phyloP scores from a whole-genome alignment of 2,113 vertebrate genomes.

The Trematomus loennbergii region DNA sequence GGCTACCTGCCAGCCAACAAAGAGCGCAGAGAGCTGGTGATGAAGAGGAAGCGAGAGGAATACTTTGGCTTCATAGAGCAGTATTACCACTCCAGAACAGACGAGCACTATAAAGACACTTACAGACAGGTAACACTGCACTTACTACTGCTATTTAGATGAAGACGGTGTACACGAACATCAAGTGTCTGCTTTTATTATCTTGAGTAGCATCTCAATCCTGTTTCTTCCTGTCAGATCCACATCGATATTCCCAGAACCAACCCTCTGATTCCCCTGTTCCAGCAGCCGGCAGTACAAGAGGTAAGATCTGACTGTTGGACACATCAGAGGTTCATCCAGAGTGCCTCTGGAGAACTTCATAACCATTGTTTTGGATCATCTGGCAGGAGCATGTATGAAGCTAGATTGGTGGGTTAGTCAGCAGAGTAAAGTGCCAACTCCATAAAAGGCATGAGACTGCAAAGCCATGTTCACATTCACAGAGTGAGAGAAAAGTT shows the following conservation, averaged over 20 bases:
- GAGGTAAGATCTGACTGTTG: constrained; percentile 87
- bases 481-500: too few species aligned
- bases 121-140: constrained; percentile 90
- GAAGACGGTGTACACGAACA: background rate
- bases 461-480: too few species aligned
- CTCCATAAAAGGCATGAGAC: too few species aligned
- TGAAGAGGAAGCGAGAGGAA: constrained; percentile 94
- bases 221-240: constrained; percentile 86
- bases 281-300: constrained; percentile 96
- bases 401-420: background rate
- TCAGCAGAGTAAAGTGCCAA: too few species aligned
- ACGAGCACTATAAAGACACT: constrained; percentile 96
- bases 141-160: too few species aligned
- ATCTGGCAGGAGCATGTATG: background rate
- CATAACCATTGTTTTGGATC: background rate
- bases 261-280: constrained; percentile 97
- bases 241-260: constrained; percentile 99
- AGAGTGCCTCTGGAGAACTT: too few species aligned
- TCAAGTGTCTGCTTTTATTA: background rate
- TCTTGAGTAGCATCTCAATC: constrained; percentile 2
- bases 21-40: constrained; percentile 91
- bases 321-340: background rate
- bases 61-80: constrained; percentile 99
- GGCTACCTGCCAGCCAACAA: constrained; percentile 96
- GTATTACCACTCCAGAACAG: constrained; percentile 98